These are phyloP conservation scores for Spinibarbus caldwelli DNA, from an alignment of 2,797 vertebrate species.

Conservation along the genomic window DNA sequence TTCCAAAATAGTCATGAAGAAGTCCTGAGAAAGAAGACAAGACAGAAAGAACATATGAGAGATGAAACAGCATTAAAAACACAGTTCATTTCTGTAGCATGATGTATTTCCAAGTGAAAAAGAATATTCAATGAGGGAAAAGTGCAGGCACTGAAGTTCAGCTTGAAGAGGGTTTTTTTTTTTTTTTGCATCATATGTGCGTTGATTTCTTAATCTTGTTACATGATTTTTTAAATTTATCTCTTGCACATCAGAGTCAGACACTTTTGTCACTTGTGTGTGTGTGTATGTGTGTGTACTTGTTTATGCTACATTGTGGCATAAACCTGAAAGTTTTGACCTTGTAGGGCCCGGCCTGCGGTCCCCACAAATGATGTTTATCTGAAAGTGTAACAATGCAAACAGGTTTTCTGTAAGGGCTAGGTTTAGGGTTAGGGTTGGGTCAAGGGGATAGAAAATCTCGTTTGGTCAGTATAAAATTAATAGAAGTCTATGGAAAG, in stretches of 20 bases:
- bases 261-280: background rate
- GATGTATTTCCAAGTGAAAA: background rate
- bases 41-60: background rate
- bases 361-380: too few relatives aligned
- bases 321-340: too few relatives aligned
- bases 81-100: background rate
- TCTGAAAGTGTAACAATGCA: too few relatives aligned
- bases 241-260: background rate
- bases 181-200: background rate
- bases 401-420: too few relatives aligned
- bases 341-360: too few relatives aligned
- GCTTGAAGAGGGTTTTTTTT: background rate
- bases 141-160: background rate
- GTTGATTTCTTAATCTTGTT: background rate
- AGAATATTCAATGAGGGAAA: background rate
- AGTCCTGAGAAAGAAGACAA: slow-evolving; percentile 78
- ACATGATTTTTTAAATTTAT: background rate
- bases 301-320: too few relatives aligned
- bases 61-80: background rate
- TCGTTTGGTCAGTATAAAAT: too few relatives aligned
- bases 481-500: too few relatives aligned
- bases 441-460: too few relatives aligned
- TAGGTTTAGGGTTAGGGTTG: too few relatives aligned
- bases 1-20: slow-evolving; percentile 84
- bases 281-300: too few relatives aligned